Conservation (phyloP, 2,797 vertebrate genomes). For the Podarcis lilfordi region DNA sequence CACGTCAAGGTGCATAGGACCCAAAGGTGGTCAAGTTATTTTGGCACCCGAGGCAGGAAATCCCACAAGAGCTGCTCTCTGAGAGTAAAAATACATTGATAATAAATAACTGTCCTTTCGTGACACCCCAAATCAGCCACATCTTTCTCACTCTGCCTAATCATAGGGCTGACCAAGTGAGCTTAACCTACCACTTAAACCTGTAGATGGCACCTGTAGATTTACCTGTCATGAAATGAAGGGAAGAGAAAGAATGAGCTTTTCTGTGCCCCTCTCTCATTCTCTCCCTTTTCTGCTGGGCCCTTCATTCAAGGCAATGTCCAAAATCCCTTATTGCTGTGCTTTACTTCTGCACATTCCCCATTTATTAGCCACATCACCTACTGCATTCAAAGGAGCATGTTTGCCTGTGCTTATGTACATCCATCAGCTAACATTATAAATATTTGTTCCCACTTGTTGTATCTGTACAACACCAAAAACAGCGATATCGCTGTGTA, state of each 20-base stretch:
- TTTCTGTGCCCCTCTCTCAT: not conserved
- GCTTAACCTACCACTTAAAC: not conserved
- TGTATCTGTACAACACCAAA: constrained; percentile 80
- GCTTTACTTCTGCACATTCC: not conserved
- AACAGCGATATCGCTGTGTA: constrained; percentile 77
- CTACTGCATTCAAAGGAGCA: not conserved
- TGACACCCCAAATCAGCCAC: no score
- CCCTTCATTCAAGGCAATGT: not conserved
- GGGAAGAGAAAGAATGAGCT: not conserved
- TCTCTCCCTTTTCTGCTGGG: constrained; percentile 8
- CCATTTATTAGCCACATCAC: no score
- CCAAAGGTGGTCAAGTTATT: no score
- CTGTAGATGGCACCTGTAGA: not conserved
- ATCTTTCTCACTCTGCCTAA: no score
- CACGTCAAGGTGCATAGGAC: not conserved
- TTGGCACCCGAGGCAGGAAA: no score
- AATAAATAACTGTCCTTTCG: no score
- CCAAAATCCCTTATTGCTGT: not conserved
- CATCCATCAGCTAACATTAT: constrained; percentile 4
- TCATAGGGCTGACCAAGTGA: no score
- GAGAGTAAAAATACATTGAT: no score
- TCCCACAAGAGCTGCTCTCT: no score
- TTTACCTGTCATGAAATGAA: not conserved
- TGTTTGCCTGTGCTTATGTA: not conserved
- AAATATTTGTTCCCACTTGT: constrained; percentile 80